Conservation (phyloP, 2,113 vertebrate species). For the Vicugna pacos region DNA sequence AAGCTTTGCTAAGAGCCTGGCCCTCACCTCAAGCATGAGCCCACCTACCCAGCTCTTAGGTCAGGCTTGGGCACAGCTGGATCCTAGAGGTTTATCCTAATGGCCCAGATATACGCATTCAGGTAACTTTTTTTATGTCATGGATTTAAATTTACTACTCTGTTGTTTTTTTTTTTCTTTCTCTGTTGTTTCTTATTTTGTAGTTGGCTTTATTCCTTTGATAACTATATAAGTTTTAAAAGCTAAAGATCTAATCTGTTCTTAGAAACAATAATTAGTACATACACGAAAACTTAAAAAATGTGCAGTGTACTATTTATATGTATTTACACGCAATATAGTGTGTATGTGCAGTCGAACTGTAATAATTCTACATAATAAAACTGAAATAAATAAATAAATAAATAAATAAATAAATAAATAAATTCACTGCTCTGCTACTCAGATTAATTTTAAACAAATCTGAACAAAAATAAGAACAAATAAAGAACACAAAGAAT, state of each 20-base stretch:
- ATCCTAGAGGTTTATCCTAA: not conserved
- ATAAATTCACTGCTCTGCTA: not conserved
- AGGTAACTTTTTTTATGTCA: conserved; percentile 2
- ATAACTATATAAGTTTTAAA: too few species aligned
- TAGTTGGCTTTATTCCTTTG: too few species aligned
- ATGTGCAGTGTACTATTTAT: too few species aligned
- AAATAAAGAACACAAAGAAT: conserved; percentile 8
- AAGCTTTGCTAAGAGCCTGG: not conserved
- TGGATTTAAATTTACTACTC: not conserved
- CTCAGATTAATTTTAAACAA: not conserved
- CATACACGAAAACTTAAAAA: too few species aligned
- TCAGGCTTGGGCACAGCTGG: not conserved
- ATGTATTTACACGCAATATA: too few species aligned
- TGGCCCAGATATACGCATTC: not conserved
- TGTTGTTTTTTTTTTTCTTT: too few species aligned
- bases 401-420: not conserved
- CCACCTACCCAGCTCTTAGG: not conserved
- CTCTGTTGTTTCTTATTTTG: too few species aligned
- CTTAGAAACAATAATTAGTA: too few species aligned
- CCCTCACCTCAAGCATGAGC: not conserved
- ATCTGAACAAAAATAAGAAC: not conserved
- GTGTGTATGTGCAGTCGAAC: too few species aligned
- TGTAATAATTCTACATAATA: too few species aligned
- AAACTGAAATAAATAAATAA: not conserved
- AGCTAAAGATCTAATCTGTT: too few species aligned